phyloP scores from a whole-genome alignment of 2,888 invertebrate genomes.

The Melinopterus prodromus region DNA sequence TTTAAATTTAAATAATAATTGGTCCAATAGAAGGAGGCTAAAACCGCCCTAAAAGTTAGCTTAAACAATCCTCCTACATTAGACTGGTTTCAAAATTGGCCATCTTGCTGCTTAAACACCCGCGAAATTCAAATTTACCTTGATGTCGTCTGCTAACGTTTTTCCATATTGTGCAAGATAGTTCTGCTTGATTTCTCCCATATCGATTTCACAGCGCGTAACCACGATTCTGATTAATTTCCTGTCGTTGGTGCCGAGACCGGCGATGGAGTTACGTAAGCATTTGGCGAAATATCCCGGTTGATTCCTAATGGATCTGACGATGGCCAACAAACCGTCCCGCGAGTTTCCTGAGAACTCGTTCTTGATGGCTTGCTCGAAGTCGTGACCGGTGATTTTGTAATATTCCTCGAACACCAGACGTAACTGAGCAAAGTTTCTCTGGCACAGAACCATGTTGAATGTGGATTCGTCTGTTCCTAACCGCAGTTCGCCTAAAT shows the following conservation, averaged over 20 bases:
- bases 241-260: conserved; percentile 87
- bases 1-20: not conserved
- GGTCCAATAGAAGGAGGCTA: not conserved
- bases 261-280: conserved; percentile 88
- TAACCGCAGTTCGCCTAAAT: conserved; percentile 65
- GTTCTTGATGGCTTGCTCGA: conserved; percentile 80
- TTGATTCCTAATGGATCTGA: conserved; percentile 81
- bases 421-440: conserved; percentile 73
- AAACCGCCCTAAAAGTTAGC: not conserved
- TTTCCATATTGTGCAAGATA: conserved; percentile 80
- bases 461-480: conserved; percentile 90
- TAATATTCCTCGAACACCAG: conserved; percentile 71
- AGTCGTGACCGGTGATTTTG: conserved; percentile 76
- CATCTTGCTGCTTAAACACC: no score
- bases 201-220: conserved; percentile 84
- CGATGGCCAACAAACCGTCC: conserved; percentile 82
- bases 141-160: conserved; percentile 80
- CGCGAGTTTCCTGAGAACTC: conserved; percentile 87
- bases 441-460: conserved; percentile 83
- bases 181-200: conserved; percentile 83
- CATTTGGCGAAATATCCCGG: conserved; percentile 87
- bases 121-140: conserved; percentile 57
- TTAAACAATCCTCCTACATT: not conserved
- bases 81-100: not conserved
- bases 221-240: conserved; percentile 86